These are phyloP conservation scores for Artibeus lituratus DNA, from an alignment of 2,797 vertebrate genomes.

Conservation along the genomic window DNA sequence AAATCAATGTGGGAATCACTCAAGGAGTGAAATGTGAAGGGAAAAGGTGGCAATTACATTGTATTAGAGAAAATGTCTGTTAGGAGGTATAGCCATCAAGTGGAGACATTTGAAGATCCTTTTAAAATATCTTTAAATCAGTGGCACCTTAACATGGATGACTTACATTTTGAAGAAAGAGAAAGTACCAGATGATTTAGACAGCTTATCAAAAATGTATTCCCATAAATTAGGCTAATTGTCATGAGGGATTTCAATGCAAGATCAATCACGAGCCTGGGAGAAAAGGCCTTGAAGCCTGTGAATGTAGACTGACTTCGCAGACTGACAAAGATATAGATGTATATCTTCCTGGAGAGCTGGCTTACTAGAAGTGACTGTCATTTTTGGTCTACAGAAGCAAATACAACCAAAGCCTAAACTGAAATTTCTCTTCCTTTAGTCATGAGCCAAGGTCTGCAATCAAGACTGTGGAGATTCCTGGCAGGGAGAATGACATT, in stretches of 20 bases:
- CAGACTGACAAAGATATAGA: no score
- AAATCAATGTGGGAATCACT: background rate
- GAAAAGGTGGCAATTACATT: background rate
- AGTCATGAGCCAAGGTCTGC: background rate
- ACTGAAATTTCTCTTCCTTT: background rate
- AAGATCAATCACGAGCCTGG: background rate
- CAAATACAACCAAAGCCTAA: background rate
- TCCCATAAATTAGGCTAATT: background rate
- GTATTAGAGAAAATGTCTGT: background rate
- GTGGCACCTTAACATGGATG: background rate
- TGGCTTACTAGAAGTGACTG: background rate
- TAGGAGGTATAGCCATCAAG: background rate
- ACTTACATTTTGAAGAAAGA: conserved; percentile 15
- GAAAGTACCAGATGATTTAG: background rate
- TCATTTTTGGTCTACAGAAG: background rate
- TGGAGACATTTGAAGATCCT: background rate
- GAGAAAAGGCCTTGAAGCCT: background rate
- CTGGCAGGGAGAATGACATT: background rate
- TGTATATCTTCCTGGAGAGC: background rate
- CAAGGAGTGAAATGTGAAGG: background rate
- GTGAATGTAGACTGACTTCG: background rate
- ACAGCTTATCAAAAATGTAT: conserved; percentile 8
- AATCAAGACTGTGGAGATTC: background rate
- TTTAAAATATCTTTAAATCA: background rate
- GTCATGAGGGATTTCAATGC: background rate